These are phyloP conservation scores for Spinus pinus DNA, from an alignment of 2,797 vertebrate genomes.

Conservation along the genomic window DNA sequence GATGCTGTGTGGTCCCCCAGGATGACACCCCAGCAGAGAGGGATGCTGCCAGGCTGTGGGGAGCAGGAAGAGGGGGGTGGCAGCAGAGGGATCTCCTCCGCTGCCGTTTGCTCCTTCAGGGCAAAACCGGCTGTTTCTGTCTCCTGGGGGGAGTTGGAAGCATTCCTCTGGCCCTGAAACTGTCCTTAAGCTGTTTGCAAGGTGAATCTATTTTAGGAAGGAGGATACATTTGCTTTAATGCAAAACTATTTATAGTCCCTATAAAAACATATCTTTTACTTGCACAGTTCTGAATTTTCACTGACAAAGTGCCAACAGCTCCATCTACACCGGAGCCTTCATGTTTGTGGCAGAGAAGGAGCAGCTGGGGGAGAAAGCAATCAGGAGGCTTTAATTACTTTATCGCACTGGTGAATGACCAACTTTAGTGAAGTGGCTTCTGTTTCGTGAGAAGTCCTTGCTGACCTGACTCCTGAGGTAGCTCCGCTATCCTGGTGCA, in stretches of 20 bases:
- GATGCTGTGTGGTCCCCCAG: not conserved
- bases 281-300: not conserved
- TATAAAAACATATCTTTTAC: not conserved
- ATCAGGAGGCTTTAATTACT: not conserved
- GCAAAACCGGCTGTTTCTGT: not conserved
- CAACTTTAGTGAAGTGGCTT: conserved; percentile 6
- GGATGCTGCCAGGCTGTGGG: not conserved
- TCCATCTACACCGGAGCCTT: not conserved
- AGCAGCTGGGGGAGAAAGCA: not conserved
- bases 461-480: not conserved
- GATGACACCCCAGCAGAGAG: not conserved
- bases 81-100: not conserved
- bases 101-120: not conserved
- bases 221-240: not conserved
- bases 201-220: conserved; percentile 7
- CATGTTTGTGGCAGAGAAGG: not conserved
- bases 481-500: fast-evolving
- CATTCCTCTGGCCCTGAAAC: not conserved
- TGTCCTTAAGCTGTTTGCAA: conserved; percentile 13
- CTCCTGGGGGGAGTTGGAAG: not conserved
- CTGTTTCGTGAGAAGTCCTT: not conserved
- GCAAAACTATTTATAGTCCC: conserved; percentile 17
- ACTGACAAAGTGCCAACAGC: conserved; percentile 17
- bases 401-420: not conserved
- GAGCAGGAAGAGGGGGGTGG: not conserved